Evolutionary conservation across 2,113 vertebrate species (phyloP).

Genomic region (Ciconia boyciana): DNA sequence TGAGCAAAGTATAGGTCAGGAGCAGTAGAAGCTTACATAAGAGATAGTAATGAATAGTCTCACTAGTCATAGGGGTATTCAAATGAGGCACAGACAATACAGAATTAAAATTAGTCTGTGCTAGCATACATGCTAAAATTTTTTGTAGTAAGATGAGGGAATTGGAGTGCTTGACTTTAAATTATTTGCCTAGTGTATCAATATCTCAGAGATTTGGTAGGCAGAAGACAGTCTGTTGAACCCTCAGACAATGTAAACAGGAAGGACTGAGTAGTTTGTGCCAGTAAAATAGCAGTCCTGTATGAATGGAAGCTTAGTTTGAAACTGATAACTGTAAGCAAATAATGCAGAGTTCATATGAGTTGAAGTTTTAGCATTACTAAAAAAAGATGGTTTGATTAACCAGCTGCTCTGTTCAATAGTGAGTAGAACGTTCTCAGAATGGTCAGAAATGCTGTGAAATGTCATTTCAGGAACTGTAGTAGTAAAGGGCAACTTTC

Average conservation of each 20-base stretch:
- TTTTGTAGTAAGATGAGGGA: background rate
- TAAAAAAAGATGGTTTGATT: background rate
- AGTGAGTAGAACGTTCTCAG: background rate
- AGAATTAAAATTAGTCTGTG: background rate
- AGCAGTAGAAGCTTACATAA: background rate
- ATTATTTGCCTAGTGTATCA: background rate
- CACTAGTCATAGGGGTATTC: background rate
- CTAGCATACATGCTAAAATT: background rate
- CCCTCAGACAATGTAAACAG: background rate
- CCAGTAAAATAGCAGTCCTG: background rate
- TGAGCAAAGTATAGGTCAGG: background rate
- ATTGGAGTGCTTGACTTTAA: background rate
- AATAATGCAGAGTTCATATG: background rate
- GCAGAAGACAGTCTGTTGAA: background rate
- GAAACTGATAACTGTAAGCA: background rate
- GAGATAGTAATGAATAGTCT: background rate
- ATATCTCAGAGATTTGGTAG: background rate
- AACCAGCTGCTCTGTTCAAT: background rate
- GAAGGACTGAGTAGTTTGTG: background rate
- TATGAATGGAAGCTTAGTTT: background rate
- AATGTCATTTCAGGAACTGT: background rate
- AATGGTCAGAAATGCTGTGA: background rate
- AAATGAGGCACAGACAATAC: background rate
- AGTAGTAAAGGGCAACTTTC: background rate
- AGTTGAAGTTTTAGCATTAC: background rate